These are phyloP conservation scores for Lytechinus pictus DNA, from an alignment of 35 echinoderm and acorn worm species.

Conservation along the genomic window DNA sequence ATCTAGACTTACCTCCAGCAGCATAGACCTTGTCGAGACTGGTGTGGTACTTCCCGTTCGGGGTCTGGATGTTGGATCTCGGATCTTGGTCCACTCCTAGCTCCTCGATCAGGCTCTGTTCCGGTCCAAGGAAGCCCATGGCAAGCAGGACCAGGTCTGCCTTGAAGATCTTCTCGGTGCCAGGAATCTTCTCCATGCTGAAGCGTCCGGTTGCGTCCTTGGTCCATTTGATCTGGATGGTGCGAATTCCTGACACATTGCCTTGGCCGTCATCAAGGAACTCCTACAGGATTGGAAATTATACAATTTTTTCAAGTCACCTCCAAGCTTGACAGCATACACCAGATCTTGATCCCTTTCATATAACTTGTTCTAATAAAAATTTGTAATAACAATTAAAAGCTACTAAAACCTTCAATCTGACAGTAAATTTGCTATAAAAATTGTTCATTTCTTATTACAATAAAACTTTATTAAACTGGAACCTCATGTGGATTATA, in stretches of 20 bases:
- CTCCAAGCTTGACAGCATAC: too few relatives aligned
- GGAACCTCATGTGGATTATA: too few relatives aligned
- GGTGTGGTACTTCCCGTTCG: slow-evolving; percentile 84
- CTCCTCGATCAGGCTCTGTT: slow-evolving; percentile 75
- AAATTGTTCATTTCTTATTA: too few relatives aligned
- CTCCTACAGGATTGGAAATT: slow-evolving; percentile 51
- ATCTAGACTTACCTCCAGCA: slow-evolving; percentile 78
- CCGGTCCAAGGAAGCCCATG: slow-evolving; percentile 97
- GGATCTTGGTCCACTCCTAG: slow-evolving; percentile 83
- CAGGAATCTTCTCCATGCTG: slow-evolving; percentile 87
- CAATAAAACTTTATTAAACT: too few relatives aligned
- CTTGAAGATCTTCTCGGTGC: slow-evolving; percentile 85
- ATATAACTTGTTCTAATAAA: too few relatives aligned
- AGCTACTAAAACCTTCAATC: too few relatives aligned
- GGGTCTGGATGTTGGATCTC: slow-evolving; percentile 86
- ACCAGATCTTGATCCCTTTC: too few relatives aligned
- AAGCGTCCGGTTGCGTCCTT: slow-evolving; percentile 69
- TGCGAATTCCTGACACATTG: slow-evolving; percentile 82
- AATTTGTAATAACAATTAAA: too few relatives aligned
- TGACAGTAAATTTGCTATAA: too few relatives aligned
- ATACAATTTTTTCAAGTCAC: too few relatives aligned
- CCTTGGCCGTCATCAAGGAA: slow-evolving; percentile 93
- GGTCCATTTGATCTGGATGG: slow-evolving; percentile 81
- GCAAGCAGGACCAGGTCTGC: slow-evolving; percentile 94
- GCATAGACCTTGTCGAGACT: slow-evolving; percentile 82